Evolutionary conservation across 2,113 vertebrate genomes (phyloP), one percentile per base, ranked within the genome.

Genomic region (Urocitellus parryii): DNA sequence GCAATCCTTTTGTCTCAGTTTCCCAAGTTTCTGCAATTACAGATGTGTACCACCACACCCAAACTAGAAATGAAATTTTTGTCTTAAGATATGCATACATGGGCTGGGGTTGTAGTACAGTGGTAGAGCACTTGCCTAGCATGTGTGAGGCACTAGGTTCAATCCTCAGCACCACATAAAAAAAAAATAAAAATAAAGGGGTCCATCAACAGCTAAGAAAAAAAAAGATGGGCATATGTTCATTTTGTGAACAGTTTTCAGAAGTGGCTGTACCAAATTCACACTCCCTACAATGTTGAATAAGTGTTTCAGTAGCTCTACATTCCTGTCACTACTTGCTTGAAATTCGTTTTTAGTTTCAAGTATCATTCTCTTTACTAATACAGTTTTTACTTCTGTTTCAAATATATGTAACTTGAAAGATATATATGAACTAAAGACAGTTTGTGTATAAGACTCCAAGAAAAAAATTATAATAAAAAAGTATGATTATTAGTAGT

Each of bases 311-410:
- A 16, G 34, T 78, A 70, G 22, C 25, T 77, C 48, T 34, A 22
- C 14, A 42, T 42, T 18, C 27, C 39, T 20, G 24, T 34, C 78
- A 68, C 83, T 45, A n/a, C n/a, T 17, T 70, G 42, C 34, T 45
- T 77, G 51, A 53, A 72, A 63, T 89, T 58, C 1, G 24, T 68
- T 94, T 94, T 94, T 90, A 68, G 68, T 94, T 78, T 85, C 53
- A 51, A 4, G 85, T 91, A 73, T 70, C 51, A 90, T 68, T 25
- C 24, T 72, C 18, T 70, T 78, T 70, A 56, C 29, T 79, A n/a
- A 51, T 20, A 61, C 29, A 63, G 48, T 25, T 85, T 72, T 18
- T 48, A 70, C 4, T 25, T 65, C 65, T 78, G 63, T 90, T 89
- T 93, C 53, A 72, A 79, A 24, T 84, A 65, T 37, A 29, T 89